phyloP scores from a whole-genome alignment of 2,888 invertebrate genomes.

The Agriopis leucophaearia region DNA sequence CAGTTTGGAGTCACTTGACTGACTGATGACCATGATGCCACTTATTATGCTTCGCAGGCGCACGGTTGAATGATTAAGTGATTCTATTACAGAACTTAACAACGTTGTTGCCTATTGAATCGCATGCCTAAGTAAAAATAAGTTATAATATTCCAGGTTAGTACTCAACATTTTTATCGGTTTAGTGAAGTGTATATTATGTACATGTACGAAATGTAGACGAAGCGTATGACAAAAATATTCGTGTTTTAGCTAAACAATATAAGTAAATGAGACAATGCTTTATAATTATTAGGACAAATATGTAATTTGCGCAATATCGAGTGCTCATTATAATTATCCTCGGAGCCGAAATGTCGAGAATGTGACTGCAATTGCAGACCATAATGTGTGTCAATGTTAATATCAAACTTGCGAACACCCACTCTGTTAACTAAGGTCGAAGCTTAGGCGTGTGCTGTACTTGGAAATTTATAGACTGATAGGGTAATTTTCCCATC shows the following conservation, averaged over 20 bases:
- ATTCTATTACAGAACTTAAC: slow-evolving; percentile 2
- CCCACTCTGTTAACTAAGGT: slow-evolving; percentile 70
- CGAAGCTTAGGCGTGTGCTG: slow-evolving; percentile 61
- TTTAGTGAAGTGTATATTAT: too few species aligned
- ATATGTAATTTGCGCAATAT: slow-evolving; percentile 54
- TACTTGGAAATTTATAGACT: slow-evolving; percentile 60
- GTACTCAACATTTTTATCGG: too few species aligned
- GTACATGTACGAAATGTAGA: too few species aligned
- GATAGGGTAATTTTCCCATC: slow-evolving; percentile 62
- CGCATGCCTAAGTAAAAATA: neutral
- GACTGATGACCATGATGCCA: slow-evolving; percentile 32
- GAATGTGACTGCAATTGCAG: slow-evolving; percentile 68
- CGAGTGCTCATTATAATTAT: slow-evolving; percentile 63
- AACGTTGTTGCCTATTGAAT: neutral
- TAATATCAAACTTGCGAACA: slow-evolving; percentile 68
- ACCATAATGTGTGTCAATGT: slow-evolving; percentile 79
- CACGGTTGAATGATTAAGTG: slow-evolving; percentile 8
- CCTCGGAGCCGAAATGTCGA: slow-evolving; percentile 59
- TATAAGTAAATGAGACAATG: neutral
- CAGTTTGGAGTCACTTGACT: slow-evolving; percentile 25
- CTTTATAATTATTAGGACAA: slow-evolving; percentile 13
- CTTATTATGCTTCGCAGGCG: slow-evolving; percentile 16
- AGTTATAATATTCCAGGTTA: too few species aligned
- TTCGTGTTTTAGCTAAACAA: neutral
- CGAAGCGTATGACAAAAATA: neutral